phyloP scores from a whole-genome alignment of 2,888 invertebrate genomes.

The Girardia tigrina region DNA sequence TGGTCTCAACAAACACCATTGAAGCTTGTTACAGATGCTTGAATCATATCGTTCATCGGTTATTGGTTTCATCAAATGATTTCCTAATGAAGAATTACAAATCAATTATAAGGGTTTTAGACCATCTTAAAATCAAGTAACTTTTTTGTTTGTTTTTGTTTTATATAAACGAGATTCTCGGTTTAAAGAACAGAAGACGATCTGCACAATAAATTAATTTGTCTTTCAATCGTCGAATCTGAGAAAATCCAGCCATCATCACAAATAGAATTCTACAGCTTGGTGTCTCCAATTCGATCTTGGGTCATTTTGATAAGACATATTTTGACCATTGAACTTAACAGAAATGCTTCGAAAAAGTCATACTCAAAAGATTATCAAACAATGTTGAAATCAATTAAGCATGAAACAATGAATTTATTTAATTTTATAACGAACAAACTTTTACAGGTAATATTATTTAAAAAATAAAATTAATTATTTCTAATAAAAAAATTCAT shows the following conservation, averaged over 20 bases:
- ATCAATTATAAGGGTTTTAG: not conserved
- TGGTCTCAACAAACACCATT: not conserved
- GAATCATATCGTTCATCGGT: not conserved
- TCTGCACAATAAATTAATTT: not conserved
- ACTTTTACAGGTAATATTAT: not conserved
- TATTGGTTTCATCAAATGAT: not conserved
- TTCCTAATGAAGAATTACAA: not conserved
- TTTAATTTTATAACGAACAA: not conserved
- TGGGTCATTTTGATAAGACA: not conserved
- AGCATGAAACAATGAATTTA: not conserved
- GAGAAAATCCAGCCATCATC: not conserved
- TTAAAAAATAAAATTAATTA: too few relatives aligned
- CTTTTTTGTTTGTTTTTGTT: not conserved
- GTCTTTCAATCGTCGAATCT: not conserved
- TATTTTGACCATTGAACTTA: not conserved
- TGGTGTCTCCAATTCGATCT: not conserved
- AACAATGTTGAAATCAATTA: not conserved
- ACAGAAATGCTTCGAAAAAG: not conserved
- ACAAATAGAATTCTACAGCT: not conserved
- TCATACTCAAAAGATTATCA: not conserved
- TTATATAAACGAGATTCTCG: not conserved
- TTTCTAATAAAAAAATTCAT: too few relatives aligned
- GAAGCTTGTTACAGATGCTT: slow-evolving; percentile 12
- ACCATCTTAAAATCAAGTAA: slow-evolving; percentile 2
- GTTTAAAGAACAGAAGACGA: not conserved